Conservation (phyloP, 1,140 invertebrate species). For the Rhagoletis pomonella region DNA sequence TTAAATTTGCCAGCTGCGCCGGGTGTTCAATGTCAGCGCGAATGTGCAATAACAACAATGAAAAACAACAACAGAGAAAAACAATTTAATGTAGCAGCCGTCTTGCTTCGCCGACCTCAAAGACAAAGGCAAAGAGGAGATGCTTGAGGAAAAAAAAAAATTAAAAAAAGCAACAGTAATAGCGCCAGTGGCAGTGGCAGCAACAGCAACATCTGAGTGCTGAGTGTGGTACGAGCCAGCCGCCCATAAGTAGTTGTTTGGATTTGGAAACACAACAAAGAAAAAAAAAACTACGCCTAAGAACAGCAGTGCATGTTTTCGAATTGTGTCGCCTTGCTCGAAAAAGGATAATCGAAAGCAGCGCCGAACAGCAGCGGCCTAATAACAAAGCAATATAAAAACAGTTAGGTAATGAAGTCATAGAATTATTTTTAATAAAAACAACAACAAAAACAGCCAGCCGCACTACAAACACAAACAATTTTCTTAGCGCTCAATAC, state of each 20-base stretch:
- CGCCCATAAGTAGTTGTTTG: neutral
- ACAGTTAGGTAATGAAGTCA: neutral
- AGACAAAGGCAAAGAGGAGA: neutral
- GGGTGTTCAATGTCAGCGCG: conserved; percentile 35
- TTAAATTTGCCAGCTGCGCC: conserved; percentile 50
- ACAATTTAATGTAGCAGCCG: neutral
- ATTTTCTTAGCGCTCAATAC: no score
- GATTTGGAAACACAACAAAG: neutral
- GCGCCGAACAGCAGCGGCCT: no score
- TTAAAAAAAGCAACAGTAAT: neutral
- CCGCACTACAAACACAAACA: no score
- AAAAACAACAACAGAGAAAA: neutral
- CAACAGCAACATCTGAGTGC: conserved; percentile 38
- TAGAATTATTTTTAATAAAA: neutral
- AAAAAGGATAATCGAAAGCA: neutral
- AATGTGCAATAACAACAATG: neutral
- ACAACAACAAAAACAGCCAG: neutral
- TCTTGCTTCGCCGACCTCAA: neutral
- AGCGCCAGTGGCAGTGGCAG: neutral
- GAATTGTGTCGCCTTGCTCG: neutral
- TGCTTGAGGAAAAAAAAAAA: neutral
- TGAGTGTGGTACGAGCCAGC: conserved; percentile 20
- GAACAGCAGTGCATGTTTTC: neutral
- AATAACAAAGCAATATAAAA: neutral
- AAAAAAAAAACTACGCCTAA: neutral